A percentile compares a stretch with the other conserved stretches of the same genome.
Evolutionary conservation across 2,888 invertebrate species (phyloP).

Genomic region (Lomographa bimaculata): DNA sequence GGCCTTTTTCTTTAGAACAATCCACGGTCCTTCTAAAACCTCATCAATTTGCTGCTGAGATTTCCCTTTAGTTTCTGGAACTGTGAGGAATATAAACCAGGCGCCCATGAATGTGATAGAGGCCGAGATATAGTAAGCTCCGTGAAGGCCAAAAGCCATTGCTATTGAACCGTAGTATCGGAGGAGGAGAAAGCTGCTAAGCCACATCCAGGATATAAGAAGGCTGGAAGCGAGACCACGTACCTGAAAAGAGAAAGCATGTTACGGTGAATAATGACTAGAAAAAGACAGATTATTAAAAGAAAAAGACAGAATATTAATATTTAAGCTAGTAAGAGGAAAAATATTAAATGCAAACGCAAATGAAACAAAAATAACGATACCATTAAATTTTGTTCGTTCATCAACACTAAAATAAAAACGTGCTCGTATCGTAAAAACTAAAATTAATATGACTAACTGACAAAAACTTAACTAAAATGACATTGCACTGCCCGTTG

Average conservation of each 20-base stretch:
- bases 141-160: slow-evolving; percentile 63
- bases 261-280: no score
- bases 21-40: slow-evolving; percentile 57
- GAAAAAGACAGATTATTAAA: no score
- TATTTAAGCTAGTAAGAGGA: no score
- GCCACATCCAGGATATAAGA: slow-evolving; percentile 76
- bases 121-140: slow-evolving; percentile 71
- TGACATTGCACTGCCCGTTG: no score
- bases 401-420: no score
- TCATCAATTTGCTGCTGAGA: slow-evolving; percentile 65
- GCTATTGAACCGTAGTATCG: slow-evolving; percentile 71
- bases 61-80: slow-evolving; percentile 71
- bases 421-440: no score
- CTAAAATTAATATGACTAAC: no score
- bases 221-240: slow-evolving; percentile 73
- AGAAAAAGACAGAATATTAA: no score
- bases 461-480: no score
- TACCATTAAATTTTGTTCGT: no score
- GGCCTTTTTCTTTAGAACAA: slow-evolving; percentile 46
- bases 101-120: slow-evolving; percentile 65
- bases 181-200: slow-evolving; percentile 69
- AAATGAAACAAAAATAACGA: no score
- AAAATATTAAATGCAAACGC: no score
- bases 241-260: slow-evolving; percentile 63
- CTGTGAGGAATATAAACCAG: slow-evolving; percentile 54